Percentiles rank a stretch among this genome's conserved stretches.
Conservation (phyloP, 2,113 vertebrate species). For the Sminthopsis crassicaudata region DNA sequence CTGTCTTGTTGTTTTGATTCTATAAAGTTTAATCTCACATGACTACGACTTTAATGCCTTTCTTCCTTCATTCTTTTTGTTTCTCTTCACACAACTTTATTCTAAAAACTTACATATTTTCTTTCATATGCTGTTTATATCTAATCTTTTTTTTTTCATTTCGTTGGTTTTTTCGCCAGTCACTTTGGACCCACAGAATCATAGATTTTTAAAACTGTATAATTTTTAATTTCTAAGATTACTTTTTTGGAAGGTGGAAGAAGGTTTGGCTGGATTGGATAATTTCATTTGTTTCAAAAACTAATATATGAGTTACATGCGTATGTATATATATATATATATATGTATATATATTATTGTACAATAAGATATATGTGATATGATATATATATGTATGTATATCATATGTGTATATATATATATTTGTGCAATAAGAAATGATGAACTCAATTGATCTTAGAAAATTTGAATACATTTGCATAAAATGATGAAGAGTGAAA, state of each 20-base stretch:
- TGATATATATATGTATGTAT: too few relatives aligned
- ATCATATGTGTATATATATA: too few relatives aligned
- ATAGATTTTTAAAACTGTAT: background rate
- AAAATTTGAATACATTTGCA: too few relatives aligned
- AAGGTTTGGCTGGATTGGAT: background rate
- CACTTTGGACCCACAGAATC: background rate
- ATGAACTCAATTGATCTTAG: too few relatives aligned
- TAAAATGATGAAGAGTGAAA: too few relatives aligned
- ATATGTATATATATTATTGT: too few relatives aligned
- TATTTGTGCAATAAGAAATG: too few relatives aligned
- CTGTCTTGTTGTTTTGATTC: background rate
- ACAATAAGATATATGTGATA: too few relatives aligned
- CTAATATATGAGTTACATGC: too few relatives aligned
- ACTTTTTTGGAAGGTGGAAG: background rate
- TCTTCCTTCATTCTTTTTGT: background rate
- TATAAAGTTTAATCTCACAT: background rate
- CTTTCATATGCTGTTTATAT: slow-evolving; percentile 18
- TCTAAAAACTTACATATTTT: background rate
- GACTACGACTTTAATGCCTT: background rate
- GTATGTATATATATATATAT: too few relatives aligned
- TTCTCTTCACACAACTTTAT: background rate
- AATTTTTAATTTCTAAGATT: background rate
- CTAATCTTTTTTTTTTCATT: background rate
- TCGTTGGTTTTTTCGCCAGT: background rate
- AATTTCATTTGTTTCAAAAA: background rate